Percentiles rank a stretch among this genome's conserved stretches.
These are phyloP conservation scores for Paramacrobiotus metropolitanus DNA, from an alignment of 1,140 invertebrate species.

Conservation along the genomic window DNA sequence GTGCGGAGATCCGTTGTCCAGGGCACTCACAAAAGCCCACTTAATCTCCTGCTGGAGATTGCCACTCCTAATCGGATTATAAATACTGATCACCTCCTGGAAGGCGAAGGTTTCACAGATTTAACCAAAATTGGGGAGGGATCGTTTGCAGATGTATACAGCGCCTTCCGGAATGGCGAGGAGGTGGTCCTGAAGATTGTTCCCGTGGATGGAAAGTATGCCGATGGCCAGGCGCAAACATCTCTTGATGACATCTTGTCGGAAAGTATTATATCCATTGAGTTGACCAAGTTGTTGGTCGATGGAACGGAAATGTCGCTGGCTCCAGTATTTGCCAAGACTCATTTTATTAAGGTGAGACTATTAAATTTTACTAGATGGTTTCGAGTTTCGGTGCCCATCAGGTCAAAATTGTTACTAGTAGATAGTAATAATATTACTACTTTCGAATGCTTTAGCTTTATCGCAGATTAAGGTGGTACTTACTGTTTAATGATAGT, in stretches of 20 bases:
- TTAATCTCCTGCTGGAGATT: background rate
- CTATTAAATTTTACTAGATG: background rate
- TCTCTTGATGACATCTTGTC: background rate
- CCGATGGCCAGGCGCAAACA: background rate
- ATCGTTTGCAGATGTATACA: background rate
- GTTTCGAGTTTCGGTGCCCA: too few species aligned
- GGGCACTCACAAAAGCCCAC: too few species aligned
- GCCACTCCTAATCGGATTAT: background rate
- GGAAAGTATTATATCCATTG: background rate
- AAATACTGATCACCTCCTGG: background rate
- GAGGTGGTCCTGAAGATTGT: background rate
- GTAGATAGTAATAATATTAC: too few species aligned
- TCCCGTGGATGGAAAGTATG: background rate
- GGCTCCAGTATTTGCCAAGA: background rate
- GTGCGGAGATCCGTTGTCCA: too few species aligned
- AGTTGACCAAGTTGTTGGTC: background rate
- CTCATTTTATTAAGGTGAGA: slow-evolving; percentile 1
- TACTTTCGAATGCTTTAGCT: too few species aligned
- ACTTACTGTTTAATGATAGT: too few species aligned
- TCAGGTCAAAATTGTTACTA: too few species aligned
- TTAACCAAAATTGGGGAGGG: background rate
- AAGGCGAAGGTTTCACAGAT: background rate
- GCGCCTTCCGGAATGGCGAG: background rate
- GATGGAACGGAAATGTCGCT: background rate
- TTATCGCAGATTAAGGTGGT: too few species aligned